Conservation (phyloP, 2,113 vertebrate species). For the Motacilla alba region DNA sequence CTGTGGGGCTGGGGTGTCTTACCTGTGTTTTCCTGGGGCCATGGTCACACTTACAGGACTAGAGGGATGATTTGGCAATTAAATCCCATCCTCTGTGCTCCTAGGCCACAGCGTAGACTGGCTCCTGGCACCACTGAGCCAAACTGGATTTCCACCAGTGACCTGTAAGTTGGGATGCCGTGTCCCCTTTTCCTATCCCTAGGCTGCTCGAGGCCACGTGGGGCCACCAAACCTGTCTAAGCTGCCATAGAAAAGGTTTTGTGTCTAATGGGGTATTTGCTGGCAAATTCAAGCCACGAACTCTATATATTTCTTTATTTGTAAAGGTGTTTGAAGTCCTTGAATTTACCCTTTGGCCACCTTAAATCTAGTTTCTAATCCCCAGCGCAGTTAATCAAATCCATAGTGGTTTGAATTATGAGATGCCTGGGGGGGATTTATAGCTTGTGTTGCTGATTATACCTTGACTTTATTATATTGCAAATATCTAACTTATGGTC, state of each 20-base stretch:
- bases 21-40: not conserved
- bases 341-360: constrained; percentile 47
- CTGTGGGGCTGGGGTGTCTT: rapidly evolving
- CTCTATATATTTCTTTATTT: not conserved
- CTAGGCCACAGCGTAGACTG: rapidly evolving
- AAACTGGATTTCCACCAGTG: constrained; percentile 34
- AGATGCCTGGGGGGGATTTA: constrained; percentile 26
- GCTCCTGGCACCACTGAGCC: not conserved
- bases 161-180: constrained; percentile 1
- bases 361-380: constrained; percentile 15
- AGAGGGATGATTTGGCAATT: not conserved
- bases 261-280: constrained; percentile 1
- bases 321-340: constrained; percentile 31
- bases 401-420: constrained; percentile 32
- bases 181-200: rapidly evolving
- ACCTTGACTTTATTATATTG: constrained; percentile 39
- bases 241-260: constrained; percentile 5
- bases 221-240: not conserved
- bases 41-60: rapidly evolving
- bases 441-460: constrained; percentile 42
- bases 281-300: not conserved
- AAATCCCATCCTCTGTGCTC: not conserved
- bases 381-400: not conserved
- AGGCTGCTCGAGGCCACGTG: rapidly evolving
- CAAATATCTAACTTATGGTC: not conserved